These are phyloP conservation scores for Ormyrus thymus DNA, from an alignment of 2,888 invertebrate genomes.

Conservation along the genomic window DNA sequence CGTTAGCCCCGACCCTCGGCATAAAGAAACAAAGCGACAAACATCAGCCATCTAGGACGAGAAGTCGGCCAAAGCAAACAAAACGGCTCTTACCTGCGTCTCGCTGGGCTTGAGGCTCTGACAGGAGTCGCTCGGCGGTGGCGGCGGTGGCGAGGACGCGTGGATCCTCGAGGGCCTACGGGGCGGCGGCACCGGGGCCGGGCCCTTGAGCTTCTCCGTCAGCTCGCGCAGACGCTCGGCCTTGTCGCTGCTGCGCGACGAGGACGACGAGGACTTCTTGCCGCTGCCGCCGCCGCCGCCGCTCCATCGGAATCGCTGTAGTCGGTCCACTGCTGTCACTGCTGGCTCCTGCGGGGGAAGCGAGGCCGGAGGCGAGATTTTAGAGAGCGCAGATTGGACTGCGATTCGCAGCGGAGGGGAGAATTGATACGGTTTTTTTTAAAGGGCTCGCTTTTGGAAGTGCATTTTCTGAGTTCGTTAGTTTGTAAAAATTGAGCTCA, in stretches of 20 bases:
- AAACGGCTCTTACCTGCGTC: background rate
- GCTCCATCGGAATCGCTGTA: conserved; percentile 83
- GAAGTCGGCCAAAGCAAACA: no score
- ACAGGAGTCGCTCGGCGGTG: background rate
- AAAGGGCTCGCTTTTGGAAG: no score
- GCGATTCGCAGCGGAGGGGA: no score
- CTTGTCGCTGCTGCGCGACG: conserved; percentile 79
- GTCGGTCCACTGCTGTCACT: conserved; percentile 86
- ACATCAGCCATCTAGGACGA: no score
- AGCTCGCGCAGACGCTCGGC: conserved; percentile 85
- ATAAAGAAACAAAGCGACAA: no score
- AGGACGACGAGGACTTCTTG: conserved; percentile 69
- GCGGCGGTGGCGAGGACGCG: conserved; percentile 32
- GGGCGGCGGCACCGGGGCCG: conserved; percentile 73
- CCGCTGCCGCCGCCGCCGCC: conserved; percentile 70
- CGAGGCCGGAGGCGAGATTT: no score
- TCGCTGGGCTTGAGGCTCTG: background rate
- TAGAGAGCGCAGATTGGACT: no score
- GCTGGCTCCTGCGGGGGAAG: conserved; percentile 66
- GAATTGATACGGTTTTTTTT: no score
- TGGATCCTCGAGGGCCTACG: conserved; percentile 65
- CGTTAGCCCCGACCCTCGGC: no score
- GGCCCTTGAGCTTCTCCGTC: conserved; percentile 85
- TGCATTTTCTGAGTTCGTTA: no score
- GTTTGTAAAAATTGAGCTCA: no score